phyloP scores from a whole-genome alignment of 2,113 vertebrate genomes.

The Varanus komodoensis region DNA sequence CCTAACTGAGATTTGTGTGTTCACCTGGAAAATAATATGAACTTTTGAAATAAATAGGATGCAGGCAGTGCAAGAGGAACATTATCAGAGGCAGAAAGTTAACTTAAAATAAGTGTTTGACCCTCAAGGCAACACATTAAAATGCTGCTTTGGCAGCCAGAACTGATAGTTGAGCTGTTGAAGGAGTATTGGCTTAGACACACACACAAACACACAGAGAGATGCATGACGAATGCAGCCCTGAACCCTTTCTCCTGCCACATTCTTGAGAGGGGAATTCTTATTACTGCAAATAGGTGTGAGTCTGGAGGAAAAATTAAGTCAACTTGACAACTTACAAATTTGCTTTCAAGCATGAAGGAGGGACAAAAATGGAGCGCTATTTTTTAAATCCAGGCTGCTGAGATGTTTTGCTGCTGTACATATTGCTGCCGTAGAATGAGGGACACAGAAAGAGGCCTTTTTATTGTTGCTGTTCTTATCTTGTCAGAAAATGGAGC shows the following conservation, averaged over 20 bases:
- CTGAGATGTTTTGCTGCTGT: slow-evolving; percentile 61
- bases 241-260: slow-evolving; percentile 75
- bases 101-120: slow-evolving; percentile 72
- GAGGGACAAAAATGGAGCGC: slow-evolving; percentile 65
- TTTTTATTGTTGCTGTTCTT: slow-evolving; percentile 64
- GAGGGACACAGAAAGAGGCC: slow-evolving; percentile 29
- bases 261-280: slow-evolving; percentile 63
- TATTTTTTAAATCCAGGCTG: slow-evolving; percentile 68
- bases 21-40: slow-evolving; percentile 67
- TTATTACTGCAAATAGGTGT: slow-evolving; percentile 78
- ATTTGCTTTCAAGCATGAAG: slow-evolving; percentile 77
- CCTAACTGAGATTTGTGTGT: slow-evolving; percentile 63
- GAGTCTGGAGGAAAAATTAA: slow-evolving; percentile 78
- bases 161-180: slow-evolving; percentile 75
- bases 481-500: slow-evolving; percentile 54
- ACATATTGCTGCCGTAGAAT: slow-evolving; percentile 63
- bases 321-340: slow-evolving; percentile 78
- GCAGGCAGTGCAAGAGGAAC: slow-evolving; percentile 53
- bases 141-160: slow-evolving; percentile 75
- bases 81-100: slow-evolving; percentile 68
- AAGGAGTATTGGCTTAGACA: slow-evolving; percentile 72
- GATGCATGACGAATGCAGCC: slow-evolving; percentile 69
- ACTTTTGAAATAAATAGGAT: slow-evolving; percentile 69
- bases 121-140: slow-evolving; percentile 76
- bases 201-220: too few relatives aligned